A percentile compares a stretch with the other conserved stretches of the same genome.
Conservation (phyloP, 2,797 vertebrate species). For the Clarias laeviceps region DNA sequence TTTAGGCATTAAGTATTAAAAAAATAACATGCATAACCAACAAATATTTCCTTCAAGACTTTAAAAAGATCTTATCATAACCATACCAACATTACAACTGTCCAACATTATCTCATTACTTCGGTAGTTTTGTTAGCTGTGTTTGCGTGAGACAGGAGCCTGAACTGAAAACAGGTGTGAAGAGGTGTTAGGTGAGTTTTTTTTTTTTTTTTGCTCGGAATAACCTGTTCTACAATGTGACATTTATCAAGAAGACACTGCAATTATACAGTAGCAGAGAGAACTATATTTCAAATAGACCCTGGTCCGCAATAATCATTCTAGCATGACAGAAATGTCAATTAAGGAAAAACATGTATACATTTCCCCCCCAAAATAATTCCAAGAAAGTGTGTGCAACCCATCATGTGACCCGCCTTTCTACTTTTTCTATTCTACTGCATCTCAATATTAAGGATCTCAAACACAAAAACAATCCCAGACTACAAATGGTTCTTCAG, state of each 20-base stretch:
- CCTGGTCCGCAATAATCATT: background rate
- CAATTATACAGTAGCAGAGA: background rate
- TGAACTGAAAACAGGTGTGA: slow-evolving; percentile 33
- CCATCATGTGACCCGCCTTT: background rate
- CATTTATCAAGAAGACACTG: background rate
- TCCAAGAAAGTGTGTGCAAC: background rate
- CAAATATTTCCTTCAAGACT: background rate
- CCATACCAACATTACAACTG: background rate
- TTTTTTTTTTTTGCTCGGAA: slow-evolving; percentile 21
- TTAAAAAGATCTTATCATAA: background rate
- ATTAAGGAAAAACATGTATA: background rate
- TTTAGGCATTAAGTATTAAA: background rate
- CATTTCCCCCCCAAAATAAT: background rate
- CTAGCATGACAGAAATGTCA: background rate
- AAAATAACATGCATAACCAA: background rate
- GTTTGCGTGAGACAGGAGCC: slow-evolving; percentile 38
- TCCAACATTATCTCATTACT: background rate
- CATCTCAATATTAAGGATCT: background rate
- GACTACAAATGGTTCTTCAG: background rate
- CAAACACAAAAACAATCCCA: background rate
- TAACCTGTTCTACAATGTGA: slow-evolving; percentile 16
- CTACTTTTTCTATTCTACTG: background rate
- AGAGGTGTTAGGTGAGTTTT: slow-evolving; percentile 25
- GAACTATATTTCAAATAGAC: background rate
- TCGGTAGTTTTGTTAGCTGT: slow-evolving; percentile 32